Evolutionary conservation across 1,140 invertebrate species (phyloP).

Genomic region (Pinna nobilis): DNA sequence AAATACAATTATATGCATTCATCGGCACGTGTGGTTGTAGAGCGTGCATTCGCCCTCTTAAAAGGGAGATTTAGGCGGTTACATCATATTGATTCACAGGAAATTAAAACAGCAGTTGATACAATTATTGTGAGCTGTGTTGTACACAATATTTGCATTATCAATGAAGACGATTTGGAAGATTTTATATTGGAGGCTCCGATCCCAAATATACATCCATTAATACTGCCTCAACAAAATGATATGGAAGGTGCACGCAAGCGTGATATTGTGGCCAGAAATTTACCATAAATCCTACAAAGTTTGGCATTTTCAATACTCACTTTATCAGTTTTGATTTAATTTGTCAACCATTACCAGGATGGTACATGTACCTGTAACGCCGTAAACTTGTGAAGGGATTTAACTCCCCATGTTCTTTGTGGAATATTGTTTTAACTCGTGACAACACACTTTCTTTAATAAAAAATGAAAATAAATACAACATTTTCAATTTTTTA

Average conservation of each 20-base stretch:
- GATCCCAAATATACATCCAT: neutral
- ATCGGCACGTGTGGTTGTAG: slow-evolving; percentile 56
- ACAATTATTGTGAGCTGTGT: slow-evolving; percentile 58
- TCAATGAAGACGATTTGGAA: slow-evolving; percentile 19
- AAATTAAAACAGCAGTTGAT: slow-evolving; percentile 57
- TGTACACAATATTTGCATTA: slow-evolving; percentile 69
- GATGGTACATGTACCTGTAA: no score
- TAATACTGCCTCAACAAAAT: neutral
- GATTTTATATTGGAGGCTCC: slow-evolving; percentile 14
- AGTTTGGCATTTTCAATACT: no score
- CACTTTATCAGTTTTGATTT: no score
- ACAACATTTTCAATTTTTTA: no score
- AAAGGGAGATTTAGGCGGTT: slow-evolving; percentile 67
- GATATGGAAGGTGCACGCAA: slow-evolving; percentile 18
- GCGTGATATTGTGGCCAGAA: slow-evolving; percentile 14
- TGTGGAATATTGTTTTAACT: no score
- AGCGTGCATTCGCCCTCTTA: slow-evolving; percentile 57
- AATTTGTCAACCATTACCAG: no score
- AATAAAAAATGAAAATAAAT: no score
- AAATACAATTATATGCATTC: slow-evolving; percentile 60
- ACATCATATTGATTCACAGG: slow-evolving; percentile 49
- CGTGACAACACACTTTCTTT: no score
- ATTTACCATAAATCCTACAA: slow-evolving; percentile 13
- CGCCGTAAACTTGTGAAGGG: no score
- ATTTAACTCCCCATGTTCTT: no score